Evolutionary conservation across 2,888 invertebrate species (phyloP).

Genomic region (Chesias legatella): DNA sequence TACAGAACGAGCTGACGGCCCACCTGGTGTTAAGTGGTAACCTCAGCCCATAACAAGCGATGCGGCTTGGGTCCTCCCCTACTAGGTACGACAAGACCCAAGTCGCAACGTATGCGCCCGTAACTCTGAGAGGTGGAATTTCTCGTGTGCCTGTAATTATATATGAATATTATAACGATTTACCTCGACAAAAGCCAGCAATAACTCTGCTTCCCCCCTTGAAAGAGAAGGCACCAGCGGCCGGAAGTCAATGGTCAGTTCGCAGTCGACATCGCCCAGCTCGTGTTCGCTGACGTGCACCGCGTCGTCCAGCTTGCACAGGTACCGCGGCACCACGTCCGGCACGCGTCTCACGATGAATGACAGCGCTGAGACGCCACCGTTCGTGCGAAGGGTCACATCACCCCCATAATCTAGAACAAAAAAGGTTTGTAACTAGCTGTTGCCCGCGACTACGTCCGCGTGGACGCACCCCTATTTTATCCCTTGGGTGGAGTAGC

Average conservation of each 20-base stretch:
- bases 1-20: no score
- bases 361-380: slow-evolving; percentile 88
- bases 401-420: slow-evolving; percentile 87
- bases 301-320: slow-evolving; percentile 86
- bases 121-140: no score
- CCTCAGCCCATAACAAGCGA: no score
- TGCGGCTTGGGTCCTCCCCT: no score
- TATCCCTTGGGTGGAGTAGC: no score
- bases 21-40: no score
- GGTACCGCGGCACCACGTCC: slow-evolving; percentile 86
- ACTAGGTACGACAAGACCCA: no score
- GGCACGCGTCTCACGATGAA: slow-evolving; percentile 92
- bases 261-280: slow-evolving; percentile 92
- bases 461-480: no score
- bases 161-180: not conserved
- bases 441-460: no score
- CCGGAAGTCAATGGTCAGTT: slow-evolving; percentile 82
- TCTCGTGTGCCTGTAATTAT: no score
- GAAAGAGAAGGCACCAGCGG: slow-evolving; percentile 82
- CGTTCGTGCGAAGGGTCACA: slow-evolving; percentile 89
- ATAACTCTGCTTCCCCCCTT: slow-evolving; percentile 85
- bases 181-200: slow-evolving; percentile 86
- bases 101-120: no score
- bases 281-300: slow-evolving; percentile 91
- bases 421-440: no score